Evolutionary conservation across 2,797 vertebrate genomes (phyloP).

Genomic region (Phyllotis vaccarum): DNA sequence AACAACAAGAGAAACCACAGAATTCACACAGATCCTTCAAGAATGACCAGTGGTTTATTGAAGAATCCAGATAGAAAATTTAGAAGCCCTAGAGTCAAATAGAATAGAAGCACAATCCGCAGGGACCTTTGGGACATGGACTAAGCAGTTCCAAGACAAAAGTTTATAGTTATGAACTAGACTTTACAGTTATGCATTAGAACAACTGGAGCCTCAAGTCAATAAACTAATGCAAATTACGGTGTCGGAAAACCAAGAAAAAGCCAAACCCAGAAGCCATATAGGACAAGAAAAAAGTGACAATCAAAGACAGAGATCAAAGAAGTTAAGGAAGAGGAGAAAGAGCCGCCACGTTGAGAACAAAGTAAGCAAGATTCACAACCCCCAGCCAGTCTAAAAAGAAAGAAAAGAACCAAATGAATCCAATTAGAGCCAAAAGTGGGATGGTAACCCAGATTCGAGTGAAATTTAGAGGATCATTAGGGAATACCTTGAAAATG

Average conservation of each 20-base stretch:
- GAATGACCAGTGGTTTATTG: not conserved
- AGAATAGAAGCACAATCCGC: not conserved
- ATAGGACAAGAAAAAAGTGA: not conserved
- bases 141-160: not conserved
- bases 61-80: not conserved
- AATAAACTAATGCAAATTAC: not conserved
- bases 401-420: not conserved
- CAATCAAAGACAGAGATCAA: not conserved
- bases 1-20: not conserved
- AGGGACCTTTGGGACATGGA: no score
- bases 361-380: not conserved
- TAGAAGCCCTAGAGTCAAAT: not conserved
- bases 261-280: not conserved
- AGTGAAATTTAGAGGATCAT: not conserved
- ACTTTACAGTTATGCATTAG: not conserved
- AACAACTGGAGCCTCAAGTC: not conserved
- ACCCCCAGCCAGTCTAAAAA: not conserved
- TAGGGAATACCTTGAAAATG: not conserved
- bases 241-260: not conserved
- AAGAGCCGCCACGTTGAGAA: not conserved
- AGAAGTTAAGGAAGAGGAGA: not conserved
- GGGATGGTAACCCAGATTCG: not conserved
- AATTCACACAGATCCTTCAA: not conserved
- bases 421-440: not conserved
- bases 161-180: not conserved